Evolutionary conservation across 2,797 vertebrate species (phyloP).

Genomic region (Alosa sapidissima): DNA sequence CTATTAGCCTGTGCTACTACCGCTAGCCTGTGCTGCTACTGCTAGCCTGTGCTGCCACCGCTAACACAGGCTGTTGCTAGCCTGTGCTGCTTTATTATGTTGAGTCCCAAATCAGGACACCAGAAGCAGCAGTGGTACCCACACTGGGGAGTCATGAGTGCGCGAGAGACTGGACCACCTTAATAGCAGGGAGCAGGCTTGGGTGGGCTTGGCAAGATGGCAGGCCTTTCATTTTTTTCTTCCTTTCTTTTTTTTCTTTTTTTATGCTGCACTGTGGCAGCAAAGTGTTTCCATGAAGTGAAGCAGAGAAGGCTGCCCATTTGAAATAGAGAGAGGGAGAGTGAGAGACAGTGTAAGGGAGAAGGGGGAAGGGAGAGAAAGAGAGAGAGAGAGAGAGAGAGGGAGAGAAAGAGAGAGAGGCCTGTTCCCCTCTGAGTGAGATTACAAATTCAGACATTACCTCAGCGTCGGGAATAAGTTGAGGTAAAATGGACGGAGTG

Average conservation of each 20-base stretch:
- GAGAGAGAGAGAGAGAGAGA: not conserved
- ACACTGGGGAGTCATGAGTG: not conserved
- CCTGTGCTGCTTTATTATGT: not conserved
- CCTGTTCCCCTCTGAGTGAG: constrained; percentile 34
- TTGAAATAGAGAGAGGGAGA: constrained; percentile 28
- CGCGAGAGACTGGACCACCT: not conserved
- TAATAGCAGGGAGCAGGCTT: not conserved
- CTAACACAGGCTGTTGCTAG: not conserved
- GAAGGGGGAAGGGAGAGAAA: not conserved
- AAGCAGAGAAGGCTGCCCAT: constrained; percentile 36
- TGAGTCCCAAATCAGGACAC: not conserved
- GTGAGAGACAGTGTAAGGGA: not conserved
- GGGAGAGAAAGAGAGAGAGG: constrained; percentile 32
- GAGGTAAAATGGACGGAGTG: constrained; percentile 22
- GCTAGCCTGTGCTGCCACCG: not conserved
- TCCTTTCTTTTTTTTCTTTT: not conserved
- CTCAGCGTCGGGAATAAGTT: constrained; percentile 44
- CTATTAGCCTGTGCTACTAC: not conserved
- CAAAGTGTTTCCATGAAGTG: constrained; percentile 21
- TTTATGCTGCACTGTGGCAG: constrained; percentile 1
- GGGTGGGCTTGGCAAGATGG: constrained; percentile 17
- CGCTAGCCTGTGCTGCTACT: not conserved
- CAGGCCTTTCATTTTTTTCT: not conserved
- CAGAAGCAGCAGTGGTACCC: not conserved
- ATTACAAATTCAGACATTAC: constrained; percentile 57